phyloP scores from a whole-genome alignment of 2,888 invertebrate species.

The Standfussiana lucernea region DNA sequence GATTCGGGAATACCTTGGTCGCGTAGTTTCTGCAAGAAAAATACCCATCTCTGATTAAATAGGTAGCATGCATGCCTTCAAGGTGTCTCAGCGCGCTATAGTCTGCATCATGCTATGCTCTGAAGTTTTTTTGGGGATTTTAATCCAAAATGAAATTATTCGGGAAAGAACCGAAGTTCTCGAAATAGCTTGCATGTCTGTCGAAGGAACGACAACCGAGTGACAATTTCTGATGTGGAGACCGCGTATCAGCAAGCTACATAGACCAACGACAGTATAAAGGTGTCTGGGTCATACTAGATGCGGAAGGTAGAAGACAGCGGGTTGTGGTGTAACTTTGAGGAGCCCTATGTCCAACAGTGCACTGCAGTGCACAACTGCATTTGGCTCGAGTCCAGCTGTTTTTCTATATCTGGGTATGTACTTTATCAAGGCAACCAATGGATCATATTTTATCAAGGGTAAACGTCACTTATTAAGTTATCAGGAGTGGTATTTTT shows the following conservation, averaged over 20 bases:
- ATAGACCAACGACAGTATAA: neutral
- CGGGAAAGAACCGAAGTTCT: neutral
- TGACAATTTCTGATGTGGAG: neutral
- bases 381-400: neutral
- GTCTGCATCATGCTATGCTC: neutral
- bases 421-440: neutral
- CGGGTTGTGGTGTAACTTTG: neutral
- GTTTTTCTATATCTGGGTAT: neutral
- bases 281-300: neutral
- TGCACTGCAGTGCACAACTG: too few species aligned
- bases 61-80: neutral
- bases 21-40: neutral
- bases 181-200: neutral
- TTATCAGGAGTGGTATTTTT: too few species aligned
- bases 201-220: neutral
- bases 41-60: neutral
- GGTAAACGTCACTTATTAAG: too few species aligned
- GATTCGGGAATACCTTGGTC: slow-evolving; percentile 13
- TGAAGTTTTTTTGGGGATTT: neutral
- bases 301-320: neutral
- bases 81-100: neutral
- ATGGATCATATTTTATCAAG: neutral
- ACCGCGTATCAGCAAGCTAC: neutral
- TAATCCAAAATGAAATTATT: neutral
- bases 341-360: neutral